Base-by-base conservation (phyloP, 2,113 vertebrate genomes). In the Ginglymostoma cirratum region DNA sequence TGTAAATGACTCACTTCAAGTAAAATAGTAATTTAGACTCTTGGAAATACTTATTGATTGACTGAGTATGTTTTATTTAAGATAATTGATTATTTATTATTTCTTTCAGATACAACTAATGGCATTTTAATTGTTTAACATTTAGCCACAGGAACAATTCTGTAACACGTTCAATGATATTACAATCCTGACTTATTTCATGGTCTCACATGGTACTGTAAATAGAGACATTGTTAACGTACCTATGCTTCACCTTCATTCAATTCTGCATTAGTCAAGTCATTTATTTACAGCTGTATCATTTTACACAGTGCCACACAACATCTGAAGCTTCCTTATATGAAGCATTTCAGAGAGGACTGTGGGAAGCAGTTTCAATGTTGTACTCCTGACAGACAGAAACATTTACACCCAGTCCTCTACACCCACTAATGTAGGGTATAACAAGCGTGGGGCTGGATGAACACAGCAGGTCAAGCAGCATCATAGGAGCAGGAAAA, bases 211-310 rank as follows among this genome's bases (percentile, higher is more conserved):
- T 52, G 66, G 94, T 34, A 55, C 55, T 61, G n/a, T 27, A 90
- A 45, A 95, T 72, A 21, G 69, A 94, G 14, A 19, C 7, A 4
- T 94, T 67, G 34, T 69, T 69, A 69, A 67, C 48, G n/a, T 27
- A n/a, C n/a, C 66, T 45, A 45, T 42, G 19, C 27, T 24, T 61
- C 52, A 90, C 55, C 30, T 65, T 90, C 48, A 52, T 89, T 61
- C 27, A 30, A 0, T 90, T 52, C 52, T 90, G 30, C 87, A 61
- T 89, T 30, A 89, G 48, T 27, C 48, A 61, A 65, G 14, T 45
- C 2, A 69, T 94, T 94, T 94, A 94, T 94, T 94, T 94, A 94
- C 69, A 45, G 38, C 65, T 45, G 23, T 90, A 90, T 94, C 38
- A 45, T 38, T 94, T 45, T 45, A 24, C 65, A 70, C 45, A 24